These are phyloP conservation scores for Homarus americanus DNA, from an alignment of 1,140 invertebrate genomes.

Conservation along the genomic window DNA sequence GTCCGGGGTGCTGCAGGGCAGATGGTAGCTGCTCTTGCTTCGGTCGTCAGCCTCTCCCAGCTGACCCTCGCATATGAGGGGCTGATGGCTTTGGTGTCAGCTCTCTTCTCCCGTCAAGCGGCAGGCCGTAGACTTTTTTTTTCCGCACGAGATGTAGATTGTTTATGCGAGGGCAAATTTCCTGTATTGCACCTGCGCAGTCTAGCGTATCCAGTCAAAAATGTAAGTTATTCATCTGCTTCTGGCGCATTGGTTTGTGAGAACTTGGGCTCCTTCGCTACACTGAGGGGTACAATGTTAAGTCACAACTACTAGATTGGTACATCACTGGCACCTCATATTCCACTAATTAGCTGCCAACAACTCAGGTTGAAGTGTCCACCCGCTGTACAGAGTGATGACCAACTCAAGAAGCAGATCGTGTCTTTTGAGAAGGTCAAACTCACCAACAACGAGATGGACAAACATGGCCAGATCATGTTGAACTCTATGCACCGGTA, in stretches of 20 bases:
- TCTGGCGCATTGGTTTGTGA: constrained; percentile 6
- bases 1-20: constrained; percentile 40
- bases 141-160: constrained; percentile 41
- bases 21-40: constrained; percentile 1
- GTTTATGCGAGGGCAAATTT: constrained; percentile 63
- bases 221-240: constrained; percentile 3
- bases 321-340: constrained; percentile 71
- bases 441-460: constrained; percentile 86
- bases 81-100: constrained; percentile 11
- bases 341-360: constrained; percentile 72
- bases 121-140: constrained; percentile 9
- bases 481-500: too few species aligned
- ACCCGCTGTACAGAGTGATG: constrained; percentile 71
- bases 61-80: not conserved
- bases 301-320: constrained; percentile 62
- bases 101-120: constrained; percentile 16
- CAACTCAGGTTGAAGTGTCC: constrained; percentile 70
- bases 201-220: constrained; percentile 51
- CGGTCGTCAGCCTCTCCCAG: not conserved
- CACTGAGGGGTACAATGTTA: constrained; percentile 38
- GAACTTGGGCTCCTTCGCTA: constrained; percentile 11
- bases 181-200: constrained; percentile 70
- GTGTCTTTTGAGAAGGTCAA: constrained; percentile 88
- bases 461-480: constrained; percentile 84
- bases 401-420: constrained; percentile 79